These are phyloP conservation scores for Ophiothrix spiculata DNA, from an alignment of 35 echinoderm and acorn worm species.

Conservation along the genomic window DNA sequence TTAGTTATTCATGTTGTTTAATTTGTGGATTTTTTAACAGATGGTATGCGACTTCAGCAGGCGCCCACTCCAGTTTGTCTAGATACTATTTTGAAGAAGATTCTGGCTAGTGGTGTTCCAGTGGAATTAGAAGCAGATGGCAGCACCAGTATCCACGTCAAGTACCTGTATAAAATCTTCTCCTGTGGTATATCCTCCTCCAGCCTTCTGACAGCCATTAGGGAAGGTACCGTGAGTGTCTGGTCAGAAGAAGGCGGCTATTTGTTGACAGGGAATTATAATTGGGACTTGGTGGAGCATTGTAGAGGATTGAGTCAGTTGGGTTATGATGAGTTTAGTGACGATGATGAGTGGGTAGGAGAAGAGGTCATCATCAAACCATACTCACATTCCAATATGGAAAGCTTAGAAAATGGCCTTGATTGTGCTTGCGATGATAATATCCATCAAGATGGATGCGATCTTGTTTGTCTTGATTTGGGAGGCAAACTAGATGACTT, in stretches of 20 bases:
- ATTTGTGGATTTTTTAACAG: slow-evolving; percentile 23
- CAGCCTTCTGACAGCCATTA: slow-evolving; percentile 48
- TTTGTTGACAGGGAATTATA: background rate
- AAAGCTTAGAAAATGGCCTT: slow-evolving; percentile 24
- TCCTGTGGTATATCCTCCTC: slow-evolving; percentile 53
- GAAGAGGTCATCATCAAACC: background rate
- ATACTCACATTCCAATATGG: slow-evolving; percentile 22
- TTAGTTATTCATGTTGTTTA: no score
- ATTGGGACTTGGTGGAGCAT: slow-evolving; percentile 4
- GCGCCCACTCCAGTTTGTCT: slow-evolving; percentile 48
- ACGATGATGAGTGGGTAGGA: background rate
- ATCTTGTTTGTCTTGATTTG: background rate
- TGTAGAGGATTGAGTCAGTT: background rate
- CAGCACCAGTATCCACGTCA: slow-evolving; percentile 53
- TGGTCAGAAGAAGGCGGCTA: slow-evolving; percentile 31
- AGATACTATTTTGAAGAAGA: slow-evolving; percentile 50
- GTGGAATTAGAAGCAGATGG: slow-evolving; percentile 64
- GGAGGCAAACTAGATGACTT: background rate
- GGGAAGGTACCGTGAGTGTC: slow-evolving; percentile 62
- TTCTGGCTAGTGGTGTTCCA: slow-evolving; percentile 27
- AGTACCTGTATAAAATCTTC: slow-evolving; percentile 42
- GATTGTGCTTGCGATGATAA: background rate
- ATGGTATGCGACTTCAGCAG: slow-evolving; percentile 23
- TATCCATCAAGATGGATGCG: background rate
- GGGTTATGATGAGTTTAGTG: background rate